Percentiles rank a stretch among this genome's conserved stretches.
Conservation (phyloP, 2,113 vertebrate species). For the Sigmodon hispidus region DNA sequence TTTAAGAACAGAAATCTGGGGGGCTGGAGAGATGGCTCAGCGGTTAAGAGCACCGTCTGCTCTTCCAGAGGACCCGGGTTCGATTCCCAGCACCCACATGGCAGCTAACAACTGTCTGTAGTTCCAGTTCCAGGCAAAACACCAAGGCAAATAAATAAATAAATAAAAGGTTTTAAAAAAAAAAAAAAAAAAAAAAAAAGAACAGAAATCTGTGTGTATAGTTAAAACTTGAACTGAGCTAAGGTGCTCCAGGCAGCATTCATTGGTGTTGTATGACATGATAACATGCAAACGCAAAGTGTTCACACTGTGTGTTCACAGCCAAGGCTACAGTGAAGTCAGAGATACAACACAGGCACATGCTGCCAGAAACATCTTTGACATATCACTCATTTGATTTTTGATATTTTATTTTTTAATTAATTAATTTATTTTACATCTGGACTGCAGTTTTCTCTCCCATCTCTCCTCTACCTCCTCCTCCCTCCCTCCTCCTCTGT, state of each 20-base stretch:
- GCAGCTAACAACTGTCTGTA: too few species aligned
- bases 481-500: background rate
- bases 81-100: too few species aligned
- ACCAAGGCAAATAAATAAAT: too few species aligned
- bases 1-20: background rate
- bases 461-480: background rate
- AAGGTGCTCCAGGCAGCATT: background rate
- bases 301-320: background rate
- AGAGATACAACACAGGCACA: background rate
- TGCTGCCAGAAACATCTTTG: background rate
- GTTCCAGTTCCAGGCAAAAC: too few species aligned
- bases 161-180: too few species aligned
- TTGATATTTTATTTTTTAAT: background rate
- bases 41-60: too few species aligned
- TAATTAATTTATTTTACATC: background rate
- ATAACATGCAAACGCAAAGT: too few species aligned
- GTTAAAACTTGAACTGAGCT: background rate
- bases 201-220: too few species aligned
- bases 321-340: background rate
- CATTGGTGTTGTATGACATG: background rate
- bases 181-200: too few species aligned
- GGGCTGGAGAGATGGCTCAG: too few species aligned
- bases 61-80: too few species aligned
- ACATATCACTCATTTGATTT: background rate
- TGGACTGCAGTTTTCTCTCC: background rate